Evolutionary conservation across 2,113 vertebrate genomes (phyloP).

Genomic region (Dryoscopus gambensis): DNA sequence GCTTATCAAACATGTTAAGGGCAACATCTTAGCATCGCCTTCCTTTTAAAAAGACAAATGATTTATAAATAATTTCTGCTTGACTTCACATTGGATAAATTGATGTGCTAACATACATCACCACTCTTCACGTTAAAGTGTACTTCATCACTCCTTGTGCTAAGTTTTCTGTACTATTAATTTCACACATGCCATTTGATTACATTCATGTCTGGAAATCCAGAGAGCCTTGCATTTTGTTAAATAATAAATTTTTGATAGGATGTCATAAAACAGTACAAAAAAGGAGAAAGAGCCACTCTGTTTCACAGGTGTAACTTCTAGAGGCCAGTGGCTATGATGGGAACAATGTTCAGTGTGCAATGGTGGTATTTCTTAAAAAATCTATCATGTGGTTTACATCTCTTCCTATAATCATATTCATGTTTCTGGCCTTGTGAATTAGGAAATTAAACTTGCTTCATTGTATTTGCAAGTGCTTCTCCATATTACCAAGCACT

Average conservation of each 20-base stretch:
- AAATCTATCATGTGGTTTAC: neutral
- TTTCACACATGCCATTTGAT: neutral
- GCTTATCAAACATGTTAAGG: conserved; percentile 28
- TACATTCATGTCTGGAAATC: neutral
- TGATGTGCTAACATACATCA: neutral
- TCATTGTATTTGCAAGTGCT: neutral
- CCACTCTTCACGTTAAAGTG: neutral
- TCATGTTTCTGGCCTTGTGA: neutral
- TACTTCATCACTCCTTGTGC: neutral
- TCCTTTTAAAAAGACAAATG: conserved; percentile 24
- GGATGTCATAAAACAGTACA: neutral
- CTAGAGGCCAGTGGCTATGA: neutral
- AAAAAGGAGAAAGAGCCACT: neutral
- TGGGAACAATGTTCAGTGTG: neutral
- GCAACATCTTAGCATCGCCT: neutral
- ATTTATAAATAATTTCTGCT: conserved; percentile 6
- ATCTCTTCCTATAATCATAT: neutral
- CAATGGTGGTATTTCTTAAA: neutral
- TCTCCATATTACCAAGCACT: neutral
- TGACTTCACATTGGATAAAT: conserved; percentile 2
- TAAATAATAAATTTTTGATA: neutral
- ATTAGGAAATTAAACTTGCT: neutral
- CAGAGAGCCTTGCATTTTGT: neutral
- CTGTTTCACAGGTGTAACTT: neutral
- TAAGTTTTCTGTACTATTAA: neutral